Base-by-base conservation (phyloP, 2,113 vertebrate species). In the Oostethus manadensis region DNA sequence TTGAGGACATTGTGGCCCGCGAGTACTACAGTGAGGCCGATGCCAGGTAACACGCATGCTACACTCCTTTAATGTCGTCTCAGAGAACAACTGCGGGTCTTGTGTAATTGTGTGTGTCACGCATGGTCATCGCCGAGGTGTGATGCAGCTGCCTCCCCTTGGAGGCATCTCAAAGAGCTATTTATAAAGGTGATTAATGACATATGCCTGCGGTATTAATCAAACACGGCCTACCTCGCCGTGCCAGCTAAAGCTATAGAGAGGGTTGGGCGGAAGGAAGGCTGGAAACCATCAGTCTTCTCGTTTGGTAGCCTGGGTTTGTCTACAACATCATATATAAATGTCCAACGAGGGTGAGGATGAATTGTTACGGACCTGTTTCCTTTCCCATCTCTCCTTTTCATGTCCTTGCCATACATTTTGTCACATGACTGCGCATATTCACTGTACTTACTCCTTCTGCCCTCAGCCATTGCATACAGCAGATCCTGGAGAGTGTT, bases 1-100 rank as follows among this genome's bases (percentile, higher is more conserved):
- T 96, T 83, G 94, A 96, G 88, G 94, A 96, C 70, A 96, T 96
- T 67, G 94, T 96, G 78, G 94, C 94, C 74, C 92, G 94, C 80
- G 94, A 96, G 76, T 96, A 96, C 86, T 96, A 96, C 71, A 96
- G 94, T 66, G 94, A 96, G 84, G 94, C 94, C 74, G 94, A 96
- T 82, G 94, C 94, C 87, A 96, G 94, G 94, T 96, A 85, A 44
- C 15, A 62, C 59, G 48, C 70, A 56, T 62, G 55, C 55, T 51
- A 53, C 48, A 51, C 8, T 62, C 43, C 66, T 67, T 58, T 74
- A 46, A 56, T 60, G 68, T 60, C 65, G 13, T 18, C 8, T 14
- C 43, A 59, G 64, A 58, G 51, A 62, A 48, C 20, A 45, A 54
- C 47, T 57, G 38, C 62, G 20, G 58, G 26, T 46, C 9, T 47